Evolutionary conservation across 1,140 invertebrate species (phyloP).

Genomic region (Danaus plexippus): DNA sequence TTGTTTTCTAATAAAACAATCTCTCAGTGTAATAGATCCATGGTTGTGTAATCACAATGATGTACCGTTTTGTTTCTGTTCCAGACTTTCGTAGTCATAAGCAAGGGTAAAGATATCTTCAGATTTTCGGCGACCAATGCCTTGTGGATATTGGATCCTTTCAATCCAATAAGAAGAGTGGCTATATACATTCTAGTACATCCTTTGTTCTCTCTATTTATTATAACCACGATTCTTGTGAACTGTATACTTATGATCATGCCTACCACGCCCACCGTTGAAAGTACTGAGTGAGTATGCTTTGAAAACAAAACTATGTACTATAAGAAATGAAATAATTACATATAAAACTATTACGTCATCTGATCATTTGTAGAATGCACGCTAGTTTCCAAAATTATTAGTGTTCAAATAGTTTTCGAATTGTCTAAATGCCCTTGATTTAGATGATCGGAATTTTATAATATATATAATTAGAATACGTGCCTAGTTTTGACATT

Average conservation of each 20-base stretch:
- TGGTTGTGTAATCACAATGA: too few species aligned
- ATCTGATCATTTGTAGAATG: slow-evolving; percentile 57
- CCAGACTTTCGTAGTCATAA: slow-evolving; percentile 98
- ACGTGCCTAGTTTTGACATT: slow-evolving; percentile 23
- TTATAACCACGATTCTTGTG: slow-evolving; percentile 97
- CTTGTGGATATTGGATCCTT: slow-evolving; percentile 95
- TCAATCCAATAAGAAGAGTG: slow-evolving; percentile 96
- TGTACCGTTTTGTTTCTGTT: slow-evolving; percentile 42
- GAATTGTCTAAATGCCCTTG: slow-evolving; percentile 32
- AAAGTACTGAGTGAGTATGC: slow-evolving; percentile 95
- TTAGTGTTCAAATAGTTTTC: slow-evolving; percentile 58
- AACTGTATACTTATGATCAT: slow-evolving; percentile 99
- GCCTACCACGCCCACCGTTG: slow-evolving; percentile 91
- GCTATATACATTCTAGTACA: slow-evolving; percentile 98
- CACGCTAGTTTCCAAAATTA: slow-evolving; percentile 67
- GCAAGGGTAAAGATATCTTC: slow-evolving; percentile 98
- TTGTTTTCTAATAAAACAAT: too few species aligned
- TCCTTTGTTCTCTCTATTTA: slow-evolving; percentile 97
- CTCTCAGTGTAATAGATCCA: too few species aligned
- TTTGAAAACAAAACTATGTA: slow-evolving; percentile 7
- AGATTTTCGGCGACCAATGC: slow-evolving; percentile 97
- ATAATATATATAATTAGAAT: slow-evolving; percentile 31
- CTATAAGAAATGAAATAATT: slow-evolving; percentile 23
- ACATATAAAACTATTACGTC: slow-evolving; percentile 28
- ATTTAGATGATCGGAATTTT: slow-evolving; percentile 36